A percentile compares a stretch with the other conserved stretches of the same genome.
phyloP scores from a whole-genome alignment of 2,113 vertebrate genomes.

The Bubo bubo region DNA sequence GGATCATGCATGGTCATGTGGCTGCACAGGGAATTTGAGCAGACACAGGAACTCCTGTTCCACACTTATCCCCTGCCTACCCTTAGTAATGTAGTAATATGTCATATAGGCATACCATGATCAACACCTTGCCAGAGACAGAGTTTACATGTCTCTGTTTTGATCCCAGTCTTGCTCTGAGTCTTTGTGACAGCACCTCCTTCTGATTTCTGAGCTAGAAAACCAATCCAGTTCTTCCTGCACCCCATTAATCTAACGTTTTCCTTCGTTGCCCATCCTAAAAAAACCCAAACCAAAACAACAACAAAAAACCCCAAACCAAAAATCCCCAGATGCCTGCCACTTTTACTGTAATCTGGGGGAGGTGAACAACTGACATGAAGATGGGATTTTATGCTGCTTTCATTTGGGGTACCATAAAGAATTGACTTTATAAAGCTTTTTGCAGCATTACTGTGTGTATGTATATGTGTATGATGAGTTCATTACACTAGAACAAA shows the following conservation, averaged over 20 bases:
- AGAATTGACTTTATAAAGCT: not conserved
- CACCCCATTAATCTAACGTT: not conserved
- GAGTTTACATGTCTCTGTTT: not conserved
- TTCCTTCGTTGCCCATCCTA: not conserved
- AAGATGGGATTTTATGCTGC: not conserved
- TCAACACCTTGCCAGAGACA: not conserved
- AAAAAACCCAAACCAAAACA: not conserved
- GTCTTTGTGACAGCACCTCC: not conserved
- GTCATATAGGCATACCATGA: not conserved
- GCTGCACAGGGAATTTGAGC: not conserved
- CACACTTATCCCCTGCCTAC: not conserved
- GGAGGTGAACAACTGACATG: not conserved
- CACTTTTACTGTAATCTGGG: not conserved
- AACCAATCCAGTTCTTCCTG: not conserved
- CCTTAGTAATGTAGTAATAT: not conserved
- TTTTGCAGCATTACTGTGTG: not conserved
- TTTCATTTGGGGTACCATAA: not conserved
- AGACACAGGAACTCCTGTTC: not conserved
- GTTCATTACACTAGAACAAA: not conserved
- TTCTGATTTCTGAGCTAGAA: not conserved
- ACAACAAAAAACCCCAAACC: fast-evolving
- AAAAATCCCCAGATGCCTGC: fast-evolving
- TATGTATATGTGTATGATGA: not conserved
- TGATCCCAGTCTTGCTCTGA: not conserved
- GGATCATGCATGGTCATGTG: not conserved